A percentile compares a stretch with the other conserved stretches of the same genome.
phyloP scores from a whole-genome alignment of 64 coral and sea anemone genomes.

The Catalaphyllia jardinei region DNA sequence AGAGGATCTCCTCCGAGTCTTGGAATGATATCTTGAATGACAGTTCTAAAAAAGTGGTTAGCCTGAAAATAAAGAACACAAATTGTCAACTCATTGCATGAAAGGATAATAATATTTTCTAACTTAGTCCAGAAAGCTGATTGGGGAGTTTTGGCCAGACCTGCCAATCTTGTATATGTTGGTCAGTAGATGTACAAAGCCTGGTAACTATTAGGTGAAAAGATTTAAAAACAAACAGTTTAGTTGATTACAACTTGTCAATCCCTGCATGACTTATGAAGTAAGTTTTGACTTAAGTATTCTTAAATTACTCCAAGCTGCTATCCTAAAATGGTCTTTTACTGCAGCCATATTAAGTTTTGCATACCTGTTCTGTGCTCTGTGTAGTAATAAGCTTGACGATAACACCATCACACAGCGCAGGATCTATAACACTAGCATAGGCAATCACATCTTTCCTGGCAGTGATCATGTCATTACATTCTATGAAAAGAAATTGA shows the following conservation, averaged over 20 bases:
- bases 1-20: constrained; percentile 48
- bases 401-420: constrained; percentile 38
- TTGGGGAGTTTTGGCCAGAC: no score
- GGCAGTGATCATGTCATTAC: background rate
- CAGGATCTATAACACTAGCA: background rate
- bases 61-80: constrained; percentile 15
- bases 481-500: background rate
- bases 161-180: no score
- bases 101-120: no score
- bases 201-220: no score
- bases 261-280: background rate
- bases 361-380: constrained; percentile 35
- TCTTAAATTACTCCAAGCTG: no score
- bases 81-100: background rate
- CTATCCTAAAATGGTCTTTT: no score
- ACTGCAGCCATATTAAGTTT: background rate
- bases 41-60: background rate
- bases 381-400: constrained; percentile 33
- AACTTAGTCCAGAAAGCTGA: no score
- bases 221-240: no score
- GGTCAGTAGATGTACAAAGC: no score
- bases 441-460: constrained; percentile 30
- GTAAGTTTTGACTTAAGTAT: background rate
- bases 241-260: no score
- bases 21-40: constrained; percentile 46